A percentile compares a stretch with the other conserved stretches of the same genome.
These are phyloP conservation scores for Xenentodon cancila DNA, from an alignment of 2,797 vertebrate species.

Conservation along the genomic window DNA sequence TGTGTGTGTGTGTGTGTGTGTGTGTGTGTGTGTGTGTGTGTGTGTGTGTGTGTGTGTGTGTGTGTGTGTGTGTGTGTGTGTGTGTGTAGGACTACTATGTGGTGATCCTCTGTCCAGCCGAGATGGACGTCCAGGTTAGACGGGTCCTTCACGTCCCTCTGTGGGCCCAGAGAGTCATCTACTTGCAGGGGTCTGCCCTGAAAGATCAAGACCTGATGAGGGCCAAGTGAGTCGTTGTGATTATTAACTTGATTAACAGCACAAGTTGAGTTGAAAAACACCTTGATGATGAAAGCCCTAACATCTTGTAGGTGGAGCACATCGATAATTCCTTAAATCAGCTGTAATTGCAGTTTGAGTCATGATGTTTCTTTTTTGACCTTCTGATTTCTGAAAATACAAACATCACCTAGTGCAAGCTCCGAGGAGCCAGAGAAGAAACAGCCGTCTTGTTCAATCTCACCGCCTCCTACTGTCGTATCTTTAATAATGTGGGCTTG, in stretches of 20 bases:
- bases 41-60: too few relatives aligned
- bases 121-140: slow-evolving; percentile 88
- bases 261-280: not conserved
- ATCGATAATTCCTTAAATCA: slow-evolving; percentile 35
- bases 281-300: not conserved
- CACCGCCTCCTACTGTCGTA: slow-evolving; percentile 60
- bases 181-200: slow-evolving; percentile 87
- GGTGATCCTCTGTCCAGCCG: slow-evolving; percentile 87
- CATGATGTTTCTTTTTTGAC: slow-evolving; percentile 45
- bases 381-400: slow-evolving; percentile 36
- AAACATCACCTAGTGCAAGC: slow-evolving; percentile 38
- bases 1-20: slow-evolving; percentile 8
- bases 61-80: slow-evolving; percentile 11
- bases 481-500: slow-evolving; percentile 62
- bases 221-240: slow-evolving; percentile 82
- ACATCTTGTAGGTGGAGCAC: slow-evolving; percentile 12
- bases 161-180: slow-evolving; percentile 89
- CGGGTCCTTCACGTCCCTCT: slow-evolving; percentile 87
- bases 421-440: slow-evolving; percentile 47
- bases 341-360: slow-evolving; percentile 51
- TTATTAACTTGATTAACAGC: not conserved
- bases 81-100: slow-evolving; percentile 86
- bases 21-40: too few relatives aligned
- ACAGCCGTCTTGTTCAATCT: slow-evolving; percentile 56
- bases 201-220: slow-evolving; percentile 90